Evolutionary conservation across 1,140 invertebrate genomes (phyloP).

Genomic region (Eriocheir sinensis): DNA sequence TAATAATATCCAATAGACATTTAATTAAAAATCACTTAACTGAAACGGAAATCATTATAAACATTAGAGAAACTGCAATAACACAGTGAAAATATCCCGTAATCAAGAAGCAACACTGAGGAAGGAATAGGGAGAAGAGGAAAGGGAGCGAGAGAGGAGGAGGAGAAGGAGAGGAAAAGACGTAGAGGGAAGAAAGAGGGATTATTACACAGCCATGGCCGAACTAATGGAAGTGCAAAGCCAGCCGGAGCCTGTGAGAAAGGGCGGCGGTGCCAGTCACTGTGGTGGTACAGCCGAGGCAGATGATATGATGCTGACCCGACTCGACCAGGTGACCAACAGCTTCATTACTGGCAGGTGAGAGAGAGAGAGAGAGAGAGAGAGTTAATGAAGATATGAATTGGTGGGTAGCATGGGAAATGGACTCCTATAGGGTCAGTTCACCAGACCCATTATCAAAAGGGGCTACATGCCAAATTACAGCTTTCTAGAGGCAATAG

Average conservation of each 20-base stretch:
- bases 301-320: too few species aligned
- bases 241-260: neutral
- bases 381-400: neutral
- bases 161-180: neutral
- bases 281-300: neutral
- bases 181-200: neutral
- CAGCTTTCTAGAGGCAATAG: too few species aligned
- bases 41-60: too few species aligned
- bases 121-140: too few species aligned
- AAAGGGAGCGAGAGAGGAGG: neutral
- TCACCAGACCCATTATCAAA: neutral
- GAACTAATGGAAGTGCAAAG: neutral
- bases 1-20: too few species aligned
- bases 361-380: too few species aligned
- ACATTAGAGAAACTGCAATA: too few species aligned
- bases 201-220: neutral
- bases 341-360: too few species aligned
- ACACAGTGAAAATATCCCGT: too few species aligned
- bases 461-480: neutral
- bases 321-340: too few species aligned
- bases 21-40: too few species aligned
- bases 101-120: too few species aligned
- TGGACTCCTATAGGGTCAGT: neutral
- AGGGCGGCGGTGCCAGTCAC: neutral
- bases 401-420: neutral